A percentile compares a stretch with the other conserved stretches of the same genome.
Evolutionary conservation across 92 coral and sea anemone genomes (phyloP).

Genomic region (Palythoa grandis): DNA sequence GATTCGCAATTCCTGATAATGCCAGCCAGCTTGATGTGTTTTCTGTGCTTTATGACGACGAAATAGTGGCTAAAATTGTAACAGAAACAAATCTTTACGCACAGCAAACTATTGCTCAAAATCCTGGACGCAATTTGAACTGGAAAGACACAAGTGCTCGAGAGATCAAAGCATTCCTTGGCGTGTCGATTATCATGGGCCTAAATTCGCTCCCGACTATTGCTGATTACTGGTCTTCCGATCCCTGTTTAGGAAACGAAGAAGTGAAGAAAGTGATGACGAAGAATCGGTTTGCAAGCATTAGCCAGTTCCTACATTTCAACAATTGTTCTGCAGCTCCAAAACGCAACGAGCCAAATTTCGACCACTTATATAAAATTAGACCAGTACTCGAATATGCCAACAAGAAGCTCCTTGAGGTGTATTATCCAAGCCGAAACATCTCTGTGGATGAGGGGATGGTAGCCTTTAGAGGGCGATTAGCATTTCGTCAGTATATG

Average conservation of each 20-base stretch:
- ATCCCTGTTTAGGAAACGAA: slow-evolving; percentile 25
- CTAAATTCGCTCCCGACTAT: neutral
- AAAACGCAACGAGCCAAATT: neutral
- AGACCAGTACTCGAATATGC: neutral
- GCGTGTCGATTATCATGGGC: slow-evolving; percentile 2
- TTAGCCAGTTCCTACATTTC: slow-evolving; percentile 12
- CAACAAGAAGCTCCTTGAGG: neutral
- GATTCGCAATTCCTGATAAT: neutral
- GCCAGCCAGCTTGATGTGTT: slow-evolving; percentile 24
- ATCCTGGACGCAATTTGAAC: neutral
- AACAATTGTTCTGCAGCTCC: neutral
- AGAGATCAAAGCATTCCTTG: slow-evolving; percentile 29
- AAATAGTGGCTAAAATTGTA: slow-evolving; percentile 16
- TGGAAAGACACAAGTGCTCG: slow-evolving; percentile 10
- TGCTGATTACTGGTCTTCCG: slow-evolving; percentile 12
- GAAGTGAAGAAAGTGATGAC: slow-evolving; percentile 11
- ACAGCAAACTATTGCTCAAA: neutral
- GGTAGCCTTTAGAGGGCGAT: neutral
- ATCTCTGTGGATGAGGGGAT: neutral
- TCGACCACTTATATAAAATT: neutral
- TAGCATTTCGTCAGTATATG: no score
- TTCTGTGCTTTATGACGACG: slow-evolving; percentile 9
- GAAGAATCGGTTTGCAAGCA: slow-evolving; percentile 1
- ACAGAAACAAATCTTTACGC: slow-evolving; percentile 14
- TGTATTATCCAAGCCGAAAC: neutral